These are phyloP conservation scores for Acleris literana DNA, from an alignment of 2,888 invertebrate genomes.

Conservation along the genomic window DNA sequence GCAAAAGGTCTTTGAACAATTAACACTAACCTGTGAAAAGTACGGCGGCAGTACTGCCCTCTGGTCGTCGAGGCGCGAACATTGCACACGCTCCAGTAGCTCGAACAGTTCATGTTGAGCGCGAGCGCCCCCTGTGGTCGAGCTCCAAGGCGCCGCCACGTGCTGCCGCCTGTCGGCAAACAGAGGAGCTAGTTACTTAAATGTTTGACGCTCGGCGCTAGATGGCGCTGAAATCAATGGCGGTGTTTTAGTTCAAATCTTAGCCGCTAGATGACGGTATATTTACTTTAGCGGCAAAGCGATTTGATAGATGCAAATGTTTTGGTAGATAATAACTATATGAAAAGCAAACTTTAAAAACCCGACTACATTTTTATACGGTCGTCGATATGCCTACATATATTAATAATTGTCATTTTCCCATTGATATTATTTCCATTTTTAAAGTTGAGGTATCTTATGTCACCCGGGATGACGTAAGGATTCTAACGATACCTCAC, in stretches of 20 bases:
- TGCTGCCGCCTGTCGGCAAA: constrained; percentile 86
- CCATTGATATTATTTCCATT: no score
- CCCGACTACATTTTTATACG: no score
- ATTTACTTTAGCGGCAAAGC: background rate
- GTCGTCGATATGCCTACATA: no score
- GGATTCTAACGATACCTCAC: no score
- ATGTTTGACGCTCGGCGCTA: background rate
- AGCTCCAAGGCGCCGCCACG: constrained; percentile 82
- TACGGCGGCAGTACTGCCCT: constrained; percentile 97
- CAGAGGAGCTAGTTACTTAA: constrained; percentile 45
- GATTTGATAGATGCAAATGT: no score
- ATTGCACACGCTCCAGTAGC: constrained; percentile 96
- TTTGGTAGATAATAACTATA: no score
- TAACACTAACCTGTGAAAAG: constrained; percentile 91
- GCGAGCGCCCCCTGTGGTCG: constrained; percentile 80
- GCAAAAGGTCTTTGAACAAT: background rate
- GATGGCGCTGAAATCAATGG: constrained; percentile 15
- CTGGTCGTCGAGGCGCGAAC: constrained; percentile 97
- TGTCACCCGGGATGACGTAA: no score
- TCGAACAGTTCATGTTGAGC: constrained; percentile 93
- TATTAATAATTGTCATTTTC: no score
- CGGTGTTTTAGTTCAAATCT: background rate
- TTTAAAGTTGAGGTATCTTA: no score
- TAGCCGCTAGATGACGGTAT: background rate
- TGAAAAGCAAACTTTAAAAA: no score